Base-by-base conservation (phyloP, 1,140 invertebrate species). In the Coptotermes formosanus region DNA sequence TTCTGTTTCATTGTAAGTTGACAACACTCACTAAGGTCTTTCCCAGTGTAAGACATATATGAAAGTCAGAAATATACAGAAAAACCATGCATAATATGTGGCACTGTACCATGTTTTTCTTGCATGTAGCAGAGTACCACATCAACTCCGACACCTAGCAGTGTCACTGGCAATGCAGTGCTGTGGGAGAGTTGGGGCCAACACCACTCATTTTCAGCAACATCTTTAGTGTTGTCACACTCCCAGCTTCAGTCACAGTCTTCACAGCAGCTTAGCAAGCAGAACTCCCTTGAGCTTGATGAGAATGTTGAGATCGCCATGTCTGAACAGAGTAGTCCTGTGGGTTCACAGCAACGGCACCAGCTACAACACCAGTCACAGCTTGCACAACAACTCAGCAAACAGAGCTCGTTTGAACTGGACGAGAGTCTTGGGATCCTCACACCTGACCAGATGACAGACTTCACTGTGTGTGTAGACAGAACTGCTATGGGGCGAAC, bases 361-460 rank as follows among this genome's bases (percentile, higher is more conserved):
- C 86, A 6, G 44, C 43, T 32, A 52, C 44, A 38, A 84, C 32
- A 52, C 86, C 88, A 88, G 55, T 55, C 88, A 32, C 86, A 89
- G 48, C 85, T 89, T 11, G 89, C 90, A 82, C 91, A 90, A 86
- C 90, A 91, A 89, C 91, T 94, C 25, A 95, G 94, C 89, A 94
- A 95, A 89, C 95, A 96, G 88, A 94, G 95, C 89, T 96, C 95
- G 23, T 94, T 96, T 87, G 96, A 95, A 86, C 89, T 93, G 88
- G 95, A 97, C 90, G 96, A 97, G 88, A 96, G 95, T 88, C 91
- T 97, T 86, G 96, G 96, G 16, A 97, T 97, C 87, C 91, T 97
- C 30, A 97, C 96, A 12, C 96, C 96, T 0, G 96, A 96, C 91
- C 96, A 97, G 90, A 97, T 97, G 96, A 93, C 94, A 85, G 95